Evolutionary conservation across 2,888 invertebrate genomes (phyloP).

Genomic region (Protonemura montana): DNA sequence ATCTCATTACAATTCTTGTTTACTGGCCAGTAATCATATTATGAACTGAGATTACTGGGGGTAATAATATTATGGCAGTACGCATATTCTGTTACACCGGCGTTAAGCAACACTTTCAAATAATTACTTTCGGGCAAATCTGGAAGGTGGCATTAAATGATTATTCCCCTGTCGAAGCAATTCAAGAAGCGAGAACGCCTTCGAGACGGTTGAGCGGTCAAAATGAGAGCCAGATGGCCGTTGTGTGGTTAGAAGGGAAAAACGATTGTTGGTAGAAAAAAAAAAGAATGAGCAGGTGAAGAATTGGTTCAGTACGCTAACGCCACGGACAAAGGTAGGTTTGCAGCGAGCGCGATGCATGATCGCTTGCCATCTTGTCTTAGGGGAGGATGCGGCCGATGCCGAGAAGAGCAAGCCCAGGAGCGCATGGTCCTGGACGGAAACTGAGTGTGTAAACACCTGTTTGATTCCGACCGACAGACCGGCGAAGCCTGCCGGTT

Average conservation of each 20-base stretch:
- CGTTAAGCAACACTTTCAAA: not conserved
- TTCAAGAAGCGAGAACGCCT: not conserved
- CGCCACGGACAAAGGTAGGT: not conserved
- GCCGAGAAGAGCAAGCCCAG: not conserved
- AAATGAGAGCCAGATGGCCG: not conserved
- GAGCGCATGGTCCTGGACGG: not conserved
- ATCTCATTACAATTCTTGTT: too few species aligned
- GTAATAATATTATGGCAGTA: too few species aligned
- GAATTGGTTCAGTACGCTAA: not conserved
- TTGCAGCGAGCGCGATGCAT: not conserved
- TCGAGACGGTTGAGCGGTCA: not conserved
- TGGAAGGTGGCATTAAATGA: not conserved
- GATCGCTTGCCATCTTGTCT: constrained; percentile 4
- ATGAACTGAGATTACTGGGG: too few species aligned
- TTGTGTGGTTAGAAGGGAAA: constrained; percentile 2
- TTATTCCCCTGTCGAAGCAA: not conserved
- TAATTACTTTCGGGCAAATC: not conserved
- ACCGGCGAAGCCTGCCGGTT: not conserved
- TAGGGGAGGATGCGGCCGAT: not conserved
- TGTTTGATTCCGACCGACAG: not conserved
- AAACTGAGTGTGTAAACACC: not conserved
- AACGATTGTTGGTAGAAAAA: not conserved
- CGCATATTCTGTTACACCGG: too few species aligned
- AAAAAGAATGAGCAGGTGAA: not conserved
- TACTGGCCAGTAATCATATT: too few species aligned